Conservation (phyloP, 2,113 vertebrate genomes). For the Zosterops japonicus region DNA sequence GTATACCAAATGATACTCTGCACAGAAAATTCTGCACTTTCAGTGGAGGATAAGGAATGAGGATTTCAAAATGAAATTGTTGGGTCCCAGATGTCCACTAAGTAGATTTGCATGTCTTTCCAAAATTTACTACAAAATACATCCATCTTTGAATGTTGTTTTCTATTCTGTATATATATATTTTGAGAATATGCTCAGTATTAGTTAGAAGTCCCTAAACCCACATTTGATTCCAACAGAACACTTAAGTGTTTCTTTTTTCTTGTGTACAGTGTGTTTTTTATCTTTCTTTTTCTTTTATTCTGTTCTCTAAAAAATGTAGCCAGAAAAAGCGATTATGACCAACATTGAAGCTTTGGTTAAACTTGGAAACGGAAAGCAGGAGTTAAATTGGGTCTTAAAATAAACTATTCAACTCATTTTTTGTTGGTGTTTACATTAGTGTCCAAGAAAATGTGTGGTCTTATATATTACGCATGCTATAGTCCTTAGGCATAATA, state of each 20-base stretch:
- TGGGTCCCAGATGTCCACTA: neutral
- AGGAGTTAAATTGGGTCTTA: neutral
- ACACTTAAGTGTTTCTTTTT: neutral
- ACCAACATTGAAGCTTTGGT: neutral
- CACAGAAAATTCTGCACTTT: neutral
- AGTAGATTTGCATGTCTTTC: neutral
- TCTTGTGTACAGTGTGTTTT: neutral
- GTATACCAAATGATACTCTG: neutral
- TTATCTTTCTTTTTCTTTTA: neutral
- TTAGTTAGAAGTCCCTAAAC: neutral
- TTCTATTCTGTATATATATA: neutral
- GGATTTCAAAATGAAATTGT: neutral
- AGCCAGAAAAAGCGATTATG: neutral
- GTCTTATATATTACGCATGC: neutral
- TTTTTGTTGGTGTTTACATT: neutral
- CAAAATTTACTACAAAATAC: neutral
- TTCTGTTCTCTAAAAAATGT: neutral
- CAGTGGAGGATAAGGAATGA: neutral
- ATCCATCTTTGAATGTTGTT: neutral
- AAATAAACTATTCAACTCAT: neutral
- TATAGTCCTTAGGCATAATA: neutral
- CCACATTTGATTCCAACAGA: neutral
- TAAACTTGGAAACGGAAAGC: neutral
- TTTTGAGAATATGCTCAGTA: neutral
- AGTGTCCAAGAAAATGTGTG: slow-evolving; percentile 14